These are phyloP conservation scores for Agrotis puta DNA, from an alignment of 2,888 invertebrate genomes.

Conservation along the genomic window DNA sequence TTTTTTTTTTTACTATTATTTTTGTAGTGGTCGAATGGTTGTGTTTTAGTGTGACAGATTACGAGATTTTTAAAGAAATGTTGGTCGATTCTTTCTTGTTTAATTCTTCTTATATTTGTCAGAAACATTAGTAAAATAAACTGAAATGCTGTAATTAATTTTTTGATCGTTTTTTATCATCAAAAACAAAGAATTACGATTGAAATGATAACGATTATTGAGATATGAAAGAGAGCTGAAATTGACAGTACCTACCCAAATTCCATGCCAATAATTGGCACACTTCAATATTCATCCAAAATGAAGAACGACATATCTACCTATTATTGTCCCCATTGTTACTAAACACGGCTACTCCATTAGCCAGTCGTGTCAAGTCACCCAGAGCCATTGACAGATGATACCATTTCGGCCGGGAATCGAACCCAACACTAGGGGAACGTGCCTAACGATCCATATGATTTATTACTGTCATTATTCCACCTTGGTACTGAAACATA, in stretches of 20 bases:
- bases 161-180: too few species aligned
- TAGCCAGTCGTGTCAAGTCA: constrained; percentile 89
- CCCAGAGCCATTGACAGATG: constrained; percentile 89
- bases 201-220: too few species aligned
- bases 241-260: not conserved
- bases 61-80: constrained; percentile 7
- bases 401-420: constrained; percentile 90
- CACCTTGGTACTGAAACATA: constrained; percentile 74
- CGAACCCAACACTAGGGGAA: constrained; percentile 88
- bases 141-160: too few species aligned
- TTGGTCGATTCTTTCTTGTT: not conserved
- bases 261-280: not conserved
- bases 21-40: constrained; percentile 35
- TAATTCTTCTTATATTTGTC: not conserved
- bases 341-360: constrained; percentile 86
- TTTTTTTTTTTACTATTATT: constrained; percentile 41
- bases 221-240: too few species aligned
- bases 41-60: constrained; percentile 34
- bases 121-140: too few species aligned
- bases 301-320: constrained; percentile 39
- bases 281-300: not conserved
- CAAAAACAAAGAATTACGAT: too few species aligned
- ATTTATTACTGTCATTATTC: constrained; percentile 90
- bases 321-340: constrained; percentile 74
- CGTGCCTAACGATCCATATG: constrained; percentile 90